These are phyloP conservation scores for Limulus polyphemus DNA, from an alignment of 2,888 invertebrate species.

Conservation along the genomic window DNA sequence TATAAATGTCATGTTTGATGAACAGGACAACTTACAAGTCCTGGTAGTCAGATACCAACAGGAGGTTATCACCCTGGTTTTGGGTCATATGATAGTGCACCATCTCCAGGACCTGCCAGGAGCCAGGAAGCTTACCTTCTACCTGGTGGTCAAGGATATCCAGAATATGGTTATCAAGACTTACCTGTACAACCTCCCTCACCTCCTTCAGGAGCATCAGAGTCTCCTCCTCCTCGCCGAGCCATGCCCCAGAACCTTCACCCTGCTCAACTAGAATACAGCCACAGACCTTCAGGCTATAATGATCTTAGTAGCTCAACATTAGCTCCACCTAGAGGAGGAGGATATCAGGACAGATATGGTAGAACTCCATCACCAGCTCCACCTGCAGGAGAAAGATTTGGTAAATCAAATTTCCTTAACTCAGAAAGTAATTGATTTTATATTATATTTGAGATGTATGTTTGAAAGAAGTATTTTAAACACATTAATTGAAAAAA, in stretches of 20 bases:
- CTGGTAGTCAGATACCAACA: slow-evolving; percentile 26
- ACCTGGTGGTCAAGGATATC: slow-evolving; percentile 13
- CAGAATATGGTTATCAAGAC: slow-evolving; percentile 20
- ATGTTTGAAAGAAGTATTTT: too few relatives aligned
- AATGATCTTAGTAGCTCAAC: slow-evolving; percentile 46
- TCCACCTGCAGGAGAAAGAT: slow-evolving; percentile 26
- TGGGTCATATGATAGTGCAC: slow-evolving; percentile 20
- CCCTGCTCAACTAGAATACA: slow-evolving; percentile 10
- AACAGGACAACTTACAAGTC: slow-evolving; percentile 28
- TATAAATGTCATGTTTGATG: neutral
- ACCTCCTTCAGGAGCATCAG: slow-evolving; percentile 21
- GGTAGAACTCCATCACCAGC: slow-evolving; percentile 18
- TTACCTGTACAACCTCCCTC: slow-evolving; percentile 17
- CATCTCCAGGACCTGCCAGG: slow-evolving; percentile 8
- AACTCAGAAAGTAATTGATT: too few relatives aligned
- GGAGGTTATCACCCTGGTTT: slow-evolving; percentile 16
- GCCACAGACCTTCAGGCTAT: slow-evolving; percentile 47
- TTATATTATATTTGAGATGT: too few relatives aligned
- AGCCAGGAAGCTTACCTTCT: slow-evolving; percentile 16
- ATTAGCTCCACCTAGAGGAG: slow-evolving; percentile 34
- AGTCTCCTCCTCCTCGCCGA: slow-evolving; percentile 20
- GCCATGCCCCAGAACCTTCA: slow-evolving; percentile 28
- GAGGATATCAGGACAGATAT: slow-evolving; percentile 4
- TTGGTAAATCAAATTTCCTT: slow-evolving; percentile 17
- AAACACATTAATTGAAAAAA: too few relatives aligned